phyloP scores from a whole-genome alignment of 2,888 invertebrate genomes.

The Pyrrhia umbra region DNA sequence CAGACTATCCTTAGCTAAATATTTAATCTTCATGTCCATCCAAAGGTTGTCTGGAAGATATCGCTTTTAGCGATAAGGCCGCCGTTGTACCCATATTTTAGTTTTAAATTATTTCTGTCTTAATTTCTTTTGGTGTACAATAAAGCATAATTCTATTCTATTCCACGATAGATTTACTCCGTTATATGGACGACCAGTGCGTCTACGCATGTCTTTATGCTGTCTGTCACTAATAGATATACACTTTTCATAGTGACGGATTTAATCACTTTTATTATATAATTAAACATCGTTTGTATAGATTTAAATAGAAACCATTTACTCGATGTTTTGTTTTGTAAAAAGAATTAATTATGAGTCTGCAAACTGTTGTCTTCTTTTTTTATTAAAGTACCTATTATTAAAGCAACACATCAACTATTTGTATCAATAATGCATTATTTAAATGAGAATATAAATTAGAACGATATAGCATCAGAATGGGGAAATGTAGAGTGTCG shows the following conservation, averaged over 20 bases:
- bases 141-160: no score
- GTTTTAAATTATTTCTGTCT: no score
- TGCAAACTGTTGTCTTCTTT: not conserved
- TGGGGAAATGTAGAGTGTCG: not conserved
- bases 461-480: not conserved
- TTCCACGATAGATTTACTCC: not conserved
- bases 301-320: slow-evolving; percentile 1
- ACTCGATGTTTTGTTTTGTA: not conserved
- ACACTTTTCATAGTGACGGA: slow-evolving; percentile 16
- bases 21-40: no score
- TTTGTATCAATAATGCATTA: not conserved
- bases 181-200: slow-evolving; percentile 19
- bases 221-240: not conserved
- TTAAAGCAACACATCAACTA: not conserved
- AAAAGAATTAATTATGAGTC: no score
- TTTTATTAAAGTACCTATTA: not conserved
- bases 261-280: slow-evolving; percentile 15
- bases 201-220: slow-evolving; percentile 28
- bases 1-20: no score
- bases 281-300: slow-evolving; percentile 16
- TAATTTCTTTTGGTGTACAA: no score
- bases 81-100: no score
- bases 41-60: no score
- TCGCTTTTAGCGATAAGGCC: no score
- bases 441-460: not conserved